Evolutionary conservation across 2,797 vertebrate genomes (phyloP), one percentile per base, ranked within the genome.

Genomic region (Rhyacichthys aspro): DNA sequence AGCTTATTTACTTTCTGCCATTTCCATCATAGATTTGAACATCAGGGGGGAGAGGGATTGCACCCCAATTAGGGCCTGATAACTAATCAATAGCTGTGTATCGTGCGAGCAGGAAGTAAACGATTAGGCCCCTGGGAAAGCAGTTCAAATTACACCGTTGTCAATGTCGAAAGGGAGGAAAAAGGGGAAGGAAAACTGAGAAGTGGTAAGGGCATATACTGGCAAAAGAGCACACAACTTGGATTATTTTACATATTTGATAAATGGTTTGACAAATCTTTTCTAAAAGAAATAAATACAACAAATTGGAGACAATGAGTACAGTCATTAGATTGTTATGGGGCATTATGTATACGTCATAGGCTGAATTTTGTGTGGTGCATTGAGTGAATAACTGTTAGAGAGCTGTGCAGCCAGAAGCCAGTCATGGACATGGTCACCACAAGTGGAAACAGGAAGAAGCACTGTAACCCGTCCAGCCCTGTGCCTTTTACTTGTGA

Each of bases 61-160:
- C 93, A 94, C 93, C 93, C 95, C 94, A 97, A 95, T 97, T 98
- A 96, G 91, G 84, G 84, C 63, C 90, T 95, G 95, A 96, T 95
- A 94, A 93, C 92, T 96, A 98, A 97, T 98, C 95, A 92, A 96
- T 97, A 95, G 84, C 91, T 92, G 91, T 91, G 94, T 94, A 98
- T 96, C 96, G 93, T 91, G 94, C 83, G 88, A 95, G 94, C 93
- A 96, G 95, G 94, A 96, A 94, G 93, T 95, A 94, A 95, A 95
- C 91, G 91, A 96, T 94, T 91, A 92, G 91, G 90, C 95, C 92
- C 94, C 67, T 89, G 94, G 94, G 96, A 96, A 82, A 87, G 81
- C 91, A 92, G 93, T 93, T 97, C 93, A 96, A 94, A 96, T 96
- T 95, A 95, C 94, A 94, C 89, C 69, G 82, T 91, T 94, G 94